Evolutionary conservation across 1,140 invertebrate genomes (phyloP).

Genomic region (Contarinia nasturtii): DNA sequence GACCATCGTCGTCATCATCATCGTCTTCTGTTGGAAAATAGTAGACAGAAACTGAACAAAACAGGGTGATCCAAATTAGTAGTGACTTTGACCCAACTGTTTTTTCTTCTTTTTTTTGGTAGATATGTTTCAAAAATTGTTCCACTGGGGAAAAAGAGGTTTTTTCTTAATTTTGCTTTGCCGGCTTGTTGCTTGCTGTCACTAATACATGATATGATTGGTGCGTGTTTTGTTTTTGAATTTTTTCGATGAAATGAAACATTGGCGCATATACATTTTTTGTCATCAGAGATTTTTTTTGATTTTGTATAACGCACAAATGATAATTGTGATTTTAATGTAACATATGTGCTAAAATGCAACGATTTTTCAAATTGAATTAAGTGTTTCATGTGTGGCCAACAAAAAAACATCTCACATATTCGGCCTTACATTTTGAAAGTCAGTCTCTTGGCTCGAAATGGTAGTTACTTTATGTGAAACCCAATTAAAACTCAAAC

Average conservation of each 20-base stretch:
- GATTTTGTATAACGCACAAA: too few species aligned
- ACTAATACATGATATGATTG: background rate
- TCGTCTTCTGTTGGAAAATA: constrained; percentile 75
- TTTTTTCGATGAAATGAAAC: background rate
- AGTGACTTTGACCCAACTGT: constrained; percentile 40
- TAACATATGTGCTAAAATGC: too few species aligned
- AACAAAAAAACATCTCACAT: too few species aligned
- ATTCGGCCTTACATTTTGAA: too few species aligned
- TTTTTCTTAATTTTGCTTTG: background rate
- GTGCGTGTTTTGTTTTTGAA: background rate
- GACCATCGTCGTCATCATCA: constrained; percentile 74
- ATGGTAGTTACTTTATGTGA: too few species aligned
- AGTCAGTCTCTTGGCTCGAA: too few species aligned
- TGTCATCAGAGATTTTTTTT: too few species aligned
- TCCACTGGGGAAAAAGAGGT: constrained; percentile 28
- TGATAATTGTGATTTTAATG: too few species aligned
- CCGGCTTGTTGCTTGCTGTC: background rate
- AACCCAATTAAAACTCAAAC: too few species aligned
- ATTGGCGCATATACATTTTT: too few species aligned
- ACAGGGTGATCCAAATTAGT: constrained; percentile 32
- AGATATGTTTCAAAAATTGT: background rate
- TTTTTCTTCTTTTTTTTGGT: constrained; percentile 19
- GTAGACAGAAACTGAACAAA: constrained; percentile 73
- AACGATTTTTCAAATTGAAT: too few species aligned
- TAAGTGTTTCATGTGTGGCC: too few species aligned